Evolutionary conservation across 2,113 vertebrate genomes (phyloP), one percentile per base, ranked within the genome.

Genomic region (Brienomyrus longianalis): DNA sequence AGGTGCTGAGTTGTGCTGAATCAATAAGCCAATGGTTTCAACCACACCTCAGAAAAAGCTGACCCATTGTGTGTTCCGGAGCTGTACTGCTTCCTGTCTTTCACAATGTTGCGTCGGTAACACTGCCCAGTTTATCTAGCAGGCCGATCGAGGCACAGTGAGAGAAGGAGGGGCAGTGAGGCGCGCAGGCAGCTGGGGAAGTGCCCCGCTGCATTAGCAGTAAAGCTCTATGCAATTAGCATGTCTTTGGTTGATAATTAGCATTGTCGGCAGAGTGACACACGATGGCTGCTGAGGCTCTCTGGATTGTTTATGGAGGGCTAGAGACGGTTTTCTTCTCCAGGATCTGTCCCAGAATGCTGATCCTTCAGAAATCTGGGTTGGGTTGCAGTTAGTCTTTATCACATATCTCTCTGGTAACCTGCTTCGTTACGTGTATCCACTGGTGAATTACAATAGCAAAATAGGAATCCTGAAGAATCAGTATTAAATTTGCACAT

Each of bases 211-310:
- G 92, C 96, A 96, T 97, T 97, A 96, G 95, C 95, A 96, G 96
- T 97, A 97, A 97, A 96, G 95, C 95, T 95, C 95, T 95, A 93
- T 94, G 92, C 97, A 97, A 98, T 97, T 97, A 96, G 96, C 95
- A 92, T 96, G 95, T 96, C 95, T 97, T 97, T 96, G 95, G 95
- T 96, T 96, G 95, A 96, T 98, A 97, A 97, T 98, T 97, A 98
- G 95, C 94, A 93, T 95, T 95, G 94, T 95, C 94, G 93, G 95
- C 97, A 94, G 95, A 97, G 94, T 95, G 94, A 93, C 93, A 96
- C 94, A 90, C 93, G 77, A 56, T 31, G 35, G 77, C 86, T 92
- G 91, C 93, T 93, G 94, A 95, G 95, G 92, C 94, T 95, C 91
- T 93, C 93, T 92, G 94, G 93, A 94, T 93, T 96, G 94, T 96